Evolutionary conservation across 1,140 invertebrate species (phyloP), one percentile per base, ranked within the genome.

Genomic region (Drosophila novamexicana): DNA sequence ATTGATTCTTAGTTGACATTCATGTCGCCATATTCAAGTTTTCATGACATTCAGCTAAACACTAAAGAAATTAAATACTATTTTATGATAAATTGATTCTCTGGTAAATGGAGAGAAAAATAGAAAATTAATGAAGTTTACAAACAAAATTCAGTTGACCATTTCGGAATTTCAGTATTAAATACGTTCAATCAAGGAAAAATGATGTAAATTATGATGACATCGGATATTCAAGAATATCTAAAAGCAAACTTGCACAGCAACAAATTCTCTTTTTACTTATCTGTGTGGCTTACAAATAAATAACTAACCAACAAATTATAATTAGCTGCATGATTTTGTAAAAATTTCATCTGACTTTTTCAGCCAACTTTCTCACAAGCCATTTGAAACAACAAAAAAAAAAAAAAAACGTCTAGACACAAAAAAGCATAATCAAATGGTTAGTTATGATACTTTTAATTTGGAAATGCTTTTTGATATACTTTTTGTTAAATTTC

Each of bases 381-480:
- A 3, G 36, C 34, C 40, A 53, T 64, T 29, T 64, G 9, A 50
- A 40, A 10, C n/a, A 29, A 40, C n/a, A 34, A 37, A 34, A 6
- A 14, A 12, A 10, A 7, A 10, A 7, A 64, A 10, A 12, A 18
- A 32, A 12, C 12, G 18, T 14, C 5, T 18, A 39, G 12, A 2
- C 34, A 37, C 18, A 37, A 7, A 22, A 29, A 62, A 45, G 34
- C 32, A 36, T 16, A 44, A 47, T 18, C 16, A 54, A 63, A 63
- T 54, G 29, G 8, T 67, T 54, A 53, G 37, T 69, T 61, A 59
- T 54, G 56, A 42, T 75, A 49, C 54, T 77, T 59, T 59, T 61
- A 45, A 65, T 77, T 77, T 75, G 66, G 66, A 75, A 77, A 77
- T 75, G 63, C 32, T 72, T 54, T 62, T 39, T 65, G 64, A 73